Conservation (phyloP, 2,797 vertebrate genomes). For the Epinephelus coioides region DNA sequence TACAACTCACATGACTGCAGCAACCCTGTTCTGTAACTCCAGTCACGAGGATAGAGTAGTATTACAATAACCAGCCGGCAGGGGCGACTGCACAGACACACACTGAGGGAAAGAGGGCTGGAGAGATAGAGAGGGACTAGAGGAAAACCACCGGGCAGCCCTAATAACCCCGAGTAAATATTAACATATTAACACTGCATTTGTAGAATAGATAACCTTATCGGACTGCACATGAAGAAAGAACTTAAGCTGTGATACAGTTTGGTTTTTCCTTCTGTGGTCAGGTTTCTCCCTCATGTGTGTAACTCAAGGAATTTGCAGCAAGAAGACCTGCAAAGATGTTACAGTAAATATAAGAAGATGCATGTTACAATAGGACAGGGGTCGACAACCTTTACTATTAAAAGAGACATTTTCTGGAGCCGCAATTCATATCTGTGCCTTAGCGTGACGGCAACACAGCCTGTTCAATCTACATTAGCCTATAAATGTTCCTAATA, state of each 20-base stretch:
- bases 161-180: slow-evolving; percentile 74
- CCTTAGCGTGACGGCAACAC: too few relatives aligned
- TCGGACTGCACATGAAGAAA: slow-evolving; percentile 41
- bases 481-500: too few relatives aligned
- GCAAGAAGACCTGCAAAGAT: slow-evolving; percentile 15
- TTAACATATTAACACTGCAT: slow-evolving; percentile 65
- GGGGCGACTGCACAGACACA: slow-evolving; percentile 56
- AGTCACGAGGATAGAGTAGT: slow-evolving; percentile 89
- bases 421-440: too few relatives aligned
- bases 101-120: not conserved
- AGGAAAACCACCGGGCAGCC: slow-evolving; percentile 8
- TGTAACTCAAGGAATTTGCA: slow-evolving; percentile 60
- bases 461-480: too few relatives aligned
- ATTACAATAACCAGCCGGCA: slow-evolving; percentile 81
- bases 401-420: too few relatives aligned
- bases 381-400: too few relatives aligned
- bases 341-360: not conserved
- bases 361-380: not conserved
- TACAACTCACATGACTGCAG: slow-evolving; percentile 93
- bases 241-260: slow-evolving; percentile 2
- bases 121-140: slow-evolving; percentile 8
- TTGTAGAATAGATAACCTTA: slow-evolving; percentile 67
- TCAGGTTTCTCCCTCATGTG: slow-evolving; percentile 4
- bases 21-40: slow-evolving; percentile 83
- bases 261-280: not conserved